Conservation (phyloP, 2,888 invertebrate species). For the Ceraclea dissimilis region DNA sequence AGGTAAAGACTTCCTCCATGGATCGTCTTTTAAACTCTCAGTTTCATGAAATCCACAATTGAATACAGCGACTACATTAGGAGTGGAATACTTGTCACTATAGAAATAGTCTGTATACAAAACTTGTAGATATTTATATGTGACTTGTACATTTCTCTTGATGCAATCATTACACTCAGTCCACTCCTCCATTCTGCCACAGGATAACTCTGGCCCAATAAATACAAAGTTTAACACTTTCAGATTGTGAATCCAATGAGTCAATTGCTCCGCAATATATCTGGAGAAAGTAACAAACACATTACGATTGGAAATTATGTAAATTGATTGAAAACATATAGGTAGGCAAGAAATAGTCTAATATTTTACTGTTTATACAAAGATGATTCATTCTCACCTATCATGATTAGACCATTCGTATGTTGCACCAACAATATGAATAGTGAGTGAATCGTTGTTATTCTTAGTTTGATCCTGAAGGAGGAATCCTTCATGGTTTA, state of each 20-base stretch:
- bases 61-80: conserved; percentile 18
- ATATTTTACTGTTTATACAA: no score
- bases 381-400: conserved; percentile 12
- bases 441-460: conserved; percentile 21
- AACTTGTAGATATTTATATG: conserved; percentile 6
- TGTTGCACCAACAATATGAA: conserved; percentile 34
- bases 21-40: conserved; percentile 11
- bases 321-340: no score
- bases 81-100: conserved; percentile 4
- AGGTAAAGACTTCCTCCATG: conserved; percentile 21
- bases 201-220: conserved; percentile 32
- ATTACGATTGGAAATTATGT: no score
- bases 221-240: conserved; percentile 28
- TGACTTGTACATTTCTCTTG: conserved; percentile 8
- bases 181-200: conserved; percentile 7
- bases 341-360: no score
- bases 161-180: conserved; percentile 14
- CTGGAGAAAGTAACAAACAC: conserved; percentile 11
- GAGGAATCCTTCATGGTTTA: neutral
- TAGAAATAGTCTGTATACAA: conserved; percentile 18
- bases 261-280: conserved; percentile 32
- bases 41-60: conserved; percentile 24
- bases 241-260: conserved; percentile 31
- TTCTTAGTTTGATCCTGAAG: conserved; percentile 24
- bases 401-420: conserved; percentile 29